A percentile compares a stretch with the other conserved stretches of the same genome.
phyloP scores from a whole-genome alignment of 23 tunicate genomes.

The Halocynthia aurantium region DNA sequence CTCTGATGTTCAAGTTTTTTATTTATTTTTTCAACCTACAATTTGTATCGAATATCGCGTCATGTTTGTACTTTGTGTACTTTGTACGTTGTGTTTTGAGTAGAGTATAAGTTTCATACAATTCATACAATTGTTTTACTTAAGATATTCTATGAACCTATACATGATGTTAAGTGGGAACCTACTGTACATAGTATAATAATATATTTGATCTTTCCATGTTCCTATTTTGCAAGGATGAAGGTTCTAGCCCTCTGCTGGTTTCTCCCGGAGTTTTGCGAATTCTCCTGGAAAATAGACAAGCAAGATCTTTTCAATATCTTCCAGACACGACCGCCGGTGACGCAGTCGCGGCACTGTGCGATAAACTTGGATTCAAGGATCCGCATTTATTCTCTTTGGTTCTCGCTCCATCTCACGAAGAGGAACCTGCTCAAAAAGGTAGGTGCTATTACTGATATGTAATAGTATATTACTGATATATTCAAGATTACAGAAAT shows the following conservation, averaged over 20 bases:
- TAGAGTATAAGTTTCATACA: too few species aligned
- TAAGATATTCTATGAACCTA: too few species aligned
- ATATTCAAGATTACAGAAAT: too few species aligned
- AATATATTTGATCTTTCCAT: not conserved
- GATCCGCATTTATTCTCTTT: conserved; percentile 57
- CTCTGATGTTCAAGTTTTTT: not conserved
- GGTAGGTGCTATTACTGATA: too few species aligned
- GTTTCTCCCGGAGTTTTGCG: conserved; percentile 45
- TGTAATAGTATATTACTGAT: too few species aligned
- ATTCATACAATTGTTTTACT: too few species aligned
- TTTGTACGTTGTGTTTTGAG: too few species aligned
- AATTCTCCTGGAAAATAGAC: conserved; percentile 45
- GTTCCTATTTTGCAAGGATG: conserved; percentile 6
- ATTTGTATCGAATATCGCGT: too few species aligned
- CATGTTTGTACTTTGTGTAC: too few species aligned
- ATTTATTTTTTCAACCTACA: not conserved
- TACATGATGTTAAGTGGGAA: too few species aligned
- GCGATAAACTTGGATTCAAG: conserved; percentile 55
- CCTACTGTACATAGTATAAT: too few species aligned
- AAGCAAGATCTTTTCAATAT: conserved; percentile 56
- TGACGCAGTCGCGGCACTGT: conserved; percentile 52
- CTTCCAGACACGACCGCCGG: conserved; percentile 63
- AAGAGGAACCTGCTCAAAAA: conserved; percentile 2
- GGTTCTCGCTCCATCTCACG: conserved; percentile 28
- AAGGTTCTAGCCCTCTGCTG: conserved; percentile 47